phyloP scores from a whole-genome alignment of 2,888 invertebrate species.

The Rhogogaster chlorosoma region DNA sequence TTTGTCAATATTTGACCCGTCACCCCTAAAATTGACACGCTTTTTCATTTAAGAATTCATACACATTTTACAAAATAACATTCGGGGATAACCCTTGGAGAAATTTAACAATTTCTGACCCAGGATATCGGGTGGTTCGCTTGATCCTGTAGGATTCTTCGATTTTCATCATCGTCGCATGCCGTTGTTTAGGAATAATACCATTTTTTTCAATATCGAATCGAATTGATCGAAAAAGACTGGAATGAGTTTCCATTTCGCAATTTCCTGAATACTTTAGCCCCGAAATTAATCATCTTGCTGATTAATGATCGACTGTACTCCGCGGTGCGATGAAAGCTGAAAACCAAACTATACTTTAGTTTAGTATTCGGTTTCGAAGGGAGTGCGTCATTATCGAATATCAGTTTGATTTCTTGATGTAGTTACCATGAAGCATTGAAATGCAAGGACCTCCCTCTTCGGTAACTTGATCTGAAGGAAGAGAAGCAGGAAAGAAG shows the following conservation, averaged over 20 bases:
- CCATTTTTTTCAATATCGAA: neutral
- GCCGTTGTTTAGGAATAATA: neutral
- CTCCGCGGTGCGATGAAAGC: neutral
- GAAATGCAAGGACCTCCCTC: slow-evolving; percentile 25
- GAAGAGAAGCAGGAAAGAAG: slow-evolving; percentile 31
- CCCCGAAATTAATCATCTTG: neutral
- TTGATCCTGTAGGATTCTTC: neutral
- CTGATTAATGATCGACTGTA: neutral
- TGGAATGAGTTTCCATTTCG: neutral
- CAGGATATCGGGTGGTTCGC: neutral
- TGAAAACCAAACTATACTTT: neutral
- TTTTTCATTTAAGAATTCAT: neutral
- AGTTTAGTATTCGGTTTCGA: neutral
- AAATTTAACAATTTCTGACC: neutral
- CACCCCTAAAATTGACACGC: neutral
- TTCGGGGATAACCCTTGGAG: neutral
- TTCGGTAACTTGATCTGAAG: slow-evolving; percentile 64
- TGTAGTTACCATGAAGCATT: slow-evolving; percentile 11
- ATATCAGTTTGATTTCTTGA: slow-evolving; percentile 19
- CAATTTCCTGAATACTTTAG: neutral
- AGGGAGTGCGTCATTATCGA: slow-evolving; percentile 10
- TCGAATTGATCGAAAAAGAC: neutral
- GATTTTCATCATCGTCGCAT: neutral
- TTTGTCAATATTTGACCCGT: slow-evolving; percentile 61
- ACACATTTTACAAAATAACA: neutral